A percentile compares a stretch with the other conserved stretches of the same genome.
These are phyloP conservation scores for Micrasema longulum DNA, from an alignment of 1,140 invertebrate genomes.

Conservation along the genomic window DNA sequence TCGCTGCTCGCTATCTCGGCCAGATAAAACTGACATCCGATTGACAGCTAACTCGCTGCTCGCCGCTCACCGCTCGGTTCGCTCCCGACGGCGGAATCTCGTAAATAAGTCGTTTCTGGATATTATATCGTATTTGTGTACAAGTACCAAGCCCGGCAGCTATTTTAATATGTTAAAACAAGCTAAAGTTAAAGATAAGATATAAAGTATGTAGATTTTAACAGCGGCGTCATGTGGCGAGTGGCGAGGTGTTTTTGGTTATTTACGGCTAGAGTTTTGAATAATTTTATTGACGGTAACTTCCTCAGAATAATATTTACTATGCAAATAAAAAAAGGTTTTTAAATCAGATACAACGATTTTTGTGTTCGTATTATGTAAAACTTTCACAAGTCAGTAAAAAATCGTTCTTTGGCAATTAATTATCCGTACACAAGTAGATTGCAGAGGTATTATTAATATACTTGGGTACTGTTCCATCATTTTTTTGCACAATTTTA, in stretches of 20 bases:
- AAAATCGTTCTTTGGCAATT: too few species aligned
- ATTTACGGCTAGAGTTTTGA: constrained; percentile 2
- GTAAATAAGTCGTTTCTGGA: constrained; percentile 26
- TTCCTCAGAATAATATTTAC: too few species aligned
- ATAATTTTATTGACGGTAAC: too few species aligned
- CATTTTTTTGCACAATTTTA: too few species aligned
- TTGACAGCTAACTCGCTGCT: constrained; percentile 30
- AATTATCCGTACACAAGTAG: too few species aligned
- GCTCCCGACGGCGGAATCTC: constrained; percentile 23
- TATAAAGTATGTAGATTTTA: constrained; percentile 21
- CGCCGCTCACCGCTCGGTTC: constrained; percentile 10
- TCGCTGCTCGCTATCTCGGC: constrained; percentile 22
- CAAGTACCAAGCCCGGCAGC: constrained; percentile 14
- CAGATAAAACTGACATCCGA: constrained; percentile 44
- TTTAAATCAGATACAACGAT: too few species aligned
- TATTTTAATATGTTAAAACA: constrained; percentile 31
- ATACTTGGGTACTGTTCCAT: too few species aligned
- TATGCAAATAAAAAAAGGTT: too few species aligned
- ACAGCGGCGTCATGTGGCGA: constrained; percentile 17
- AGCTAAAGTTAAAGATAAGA: constrained; percentile 34
- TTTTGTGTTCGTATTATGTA: too few species aligned
- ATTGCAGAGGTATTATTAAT: too few species aligned
- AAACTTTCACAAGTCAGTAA: too few species aligned
- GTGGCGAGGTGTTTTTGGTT: background rate
- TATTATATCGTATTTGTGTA: constrained; percentile 25